phyloP scores from a whole-genome alignment of 37 sponge, comb jelly and placozoan species.

The Tethya wilhelma region DNA sequence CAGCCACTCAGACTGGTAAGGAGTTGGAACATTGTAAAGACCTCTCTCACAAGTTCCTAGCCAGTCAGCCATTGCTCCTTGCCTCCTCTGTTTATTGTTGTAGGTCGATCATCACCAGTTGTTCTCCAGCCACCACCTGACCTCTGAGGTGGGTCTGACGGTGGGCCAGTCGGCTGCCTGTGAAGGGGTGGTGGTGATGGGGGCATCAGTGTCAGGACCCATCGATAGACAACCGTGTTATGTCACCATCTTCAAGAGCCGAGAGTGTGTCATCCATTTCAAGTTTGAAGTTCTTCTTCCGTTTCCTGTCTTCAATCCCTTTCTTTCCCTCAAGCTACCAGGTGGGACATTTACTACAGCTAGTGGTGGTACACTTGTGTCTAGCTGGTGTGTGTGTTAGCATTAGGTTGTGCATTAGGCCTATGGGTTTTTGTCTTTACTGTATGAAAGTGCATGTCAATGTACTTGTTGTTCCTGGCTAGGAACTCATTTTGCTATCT shows the following conservation, averaged over 20 bases:
- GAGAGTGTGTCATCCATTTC: conserved; percentile 20
- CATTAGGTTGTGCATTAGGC: too few relatives aligned
- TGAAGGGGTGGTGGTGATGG: background rate
- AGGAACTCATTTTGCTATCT: too few relatives aligned
- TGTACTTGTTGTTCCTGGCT: too few relatives aligned
- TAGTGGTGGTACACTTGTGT: too few relatives aligned
- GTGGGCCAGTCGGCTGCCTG: conserved; percentile 24
- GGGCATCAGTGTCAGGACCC: background rate
- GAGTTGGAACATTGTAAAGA: background rate
- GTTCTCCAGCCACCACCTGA: background rate
- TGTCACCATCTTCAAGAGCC: conserved; percentile 15
- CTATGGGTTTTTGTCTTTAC: too few relatives aligned
- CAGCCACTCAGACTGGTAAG: conserved; percentile 21
- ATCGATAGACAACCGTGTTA: conserved; percentile 32
- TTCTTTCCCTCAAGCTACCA: conserved; percentile 23
- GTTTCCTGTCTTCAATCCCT: conserved; percentile 28
- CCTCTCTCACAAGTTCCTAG: background rate
- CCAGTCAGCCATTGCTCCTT: background rate
- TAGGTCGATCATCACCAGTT: background rate
- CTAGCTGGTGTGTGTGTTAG: too few relatives aligned
- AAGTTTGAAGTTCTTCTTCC: conserved; percentile 40
- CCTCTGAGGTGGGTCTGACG: conserved; percentile 6
- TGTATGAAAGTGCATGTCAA: too few relatives aligned
- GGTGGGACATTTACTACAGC: conserved; percentile 1
- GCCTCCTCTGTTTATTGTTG: background rate